Base-by-base conservation (phyloP, 2,113 vertebrate genomes). In the Nipponia nippon region DNA sequence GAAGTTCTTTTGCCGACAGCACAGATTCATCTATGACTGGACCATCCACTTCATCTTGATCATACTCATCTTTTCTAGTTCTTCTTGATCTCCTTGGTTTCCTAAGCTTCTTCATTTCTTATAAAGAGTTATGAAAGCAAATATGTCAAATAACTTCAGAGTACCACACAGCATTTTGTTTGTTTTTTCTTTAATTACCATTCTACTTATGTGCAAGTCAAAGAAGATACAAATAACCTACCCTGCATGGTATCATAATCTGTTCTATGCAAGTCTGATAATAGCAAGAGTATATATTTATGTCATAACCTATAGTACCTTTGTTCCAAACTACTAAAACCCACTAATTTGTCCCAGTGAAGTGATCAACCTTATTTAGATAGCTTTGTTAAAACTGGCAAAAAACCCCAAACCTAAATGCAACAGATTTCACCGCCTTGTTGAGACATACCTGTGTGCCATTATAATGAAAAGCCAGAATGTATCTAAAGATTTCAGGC, bases 1-100 rank as follows among this genome's bases (percentile, higher is more conserved):
- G 94, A 6, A 98, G 95, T 81, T 99, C 99, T 96, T 98, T 98
- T 50, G 96, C 90, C 8, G 99, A 98, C 90, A 99, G 97, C 47
- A 93, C 61, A 38, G 98, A 97, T 82, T 99, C 99, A 32, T 99
- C 98, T 66, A 98, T 98, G 81, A 98, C 98, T 16, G 96, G 97
- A 29, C 93, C 97, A 80, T 97, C 98, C 66, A 95, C 70, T 73
- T 98, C 98, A 65, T 99, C 98, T 38, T 98, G 96, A 73, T 97
- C 97, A 72, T 44, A 98, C 40, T 97, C 97, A 47, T 98, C 98
- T 96, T 93, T 92, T 91, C 97, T 98, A 66, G 92, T 98, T 95
- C 97, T 98, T 95, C 96, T 95, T 3, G 72, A 92, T 98, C 97
- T 97, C 97, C 97, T 97, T 94, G 97, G 96, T 97, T 98, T 97